These are phyloP conservation scores for Gyrodactylus bullatarudis DNA, from an alignment of 1,140 invertebrate genomes.

Conservation along the genomic window DNA sequence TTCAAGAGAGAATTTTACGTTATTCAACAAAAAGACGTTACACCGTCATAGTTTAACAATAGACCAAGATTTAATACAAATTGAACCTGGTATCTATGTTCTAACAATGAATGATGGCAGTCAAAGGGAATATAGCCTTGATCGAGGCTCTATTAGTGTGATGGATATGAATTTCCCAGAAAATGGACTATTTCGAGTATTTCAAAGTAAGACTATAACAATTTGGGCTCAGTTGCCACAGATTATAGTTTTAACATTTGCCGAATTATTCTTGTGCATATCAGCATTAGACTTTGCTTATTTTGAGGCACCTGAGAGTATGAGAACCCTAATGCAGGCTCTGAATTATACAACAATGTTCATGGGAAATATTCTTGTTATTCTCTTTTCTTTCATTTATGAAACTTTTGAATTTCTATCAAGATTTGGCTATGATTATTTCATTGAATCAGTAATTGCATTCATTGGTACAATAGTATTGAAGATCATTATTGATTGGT, in stretches of 20 bases:
- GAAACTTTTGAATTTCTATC: neutral
- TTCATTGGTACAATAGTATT: neutral
- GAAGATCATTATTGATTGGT: neutral
- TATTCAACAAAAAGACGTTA: neutral
- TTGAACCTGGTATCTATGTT: neutral
- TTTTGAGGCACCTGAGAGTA: slow-evolving; percentile 43
- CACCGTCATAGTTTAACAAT: neutral
- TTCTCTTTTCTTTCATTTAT: slow-evolving; percentile 32
- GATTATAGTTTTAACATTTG: slow-evolving; percentile 46
- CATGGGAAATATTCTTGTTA: slow-evolving; percentile 54
- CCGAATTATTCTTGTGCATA: slow-evolving; percentile 51
- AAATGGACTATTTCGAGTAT: neutral
- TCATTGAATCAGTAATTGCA: neutral
- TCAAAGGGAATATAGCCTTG: neutral
- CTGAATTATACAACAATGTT: slow-evolving; percentile 55
- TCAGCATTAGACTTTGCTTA: slow-evolving; percentile 68
- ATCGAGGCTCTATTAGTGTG: neutral
- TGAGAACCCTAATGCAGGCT: slow-evolving; percentile 64
- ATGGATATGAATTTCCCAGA: neutral
- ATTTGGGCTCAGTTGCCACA: slow-evolving; percentile 39
- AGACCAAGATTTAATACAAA: neutral
- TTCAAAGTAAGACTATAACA: neutral
- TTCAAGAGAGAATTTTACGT: neutral
- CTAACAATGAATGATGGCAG: neutral
- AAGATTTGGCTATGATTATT: neutral